Evolutionary conservation across 2,113 vertebrate genomes (phyloP), one percentile per base, ranked within the genome.

Genomic region (Pipa parva): DNA sequence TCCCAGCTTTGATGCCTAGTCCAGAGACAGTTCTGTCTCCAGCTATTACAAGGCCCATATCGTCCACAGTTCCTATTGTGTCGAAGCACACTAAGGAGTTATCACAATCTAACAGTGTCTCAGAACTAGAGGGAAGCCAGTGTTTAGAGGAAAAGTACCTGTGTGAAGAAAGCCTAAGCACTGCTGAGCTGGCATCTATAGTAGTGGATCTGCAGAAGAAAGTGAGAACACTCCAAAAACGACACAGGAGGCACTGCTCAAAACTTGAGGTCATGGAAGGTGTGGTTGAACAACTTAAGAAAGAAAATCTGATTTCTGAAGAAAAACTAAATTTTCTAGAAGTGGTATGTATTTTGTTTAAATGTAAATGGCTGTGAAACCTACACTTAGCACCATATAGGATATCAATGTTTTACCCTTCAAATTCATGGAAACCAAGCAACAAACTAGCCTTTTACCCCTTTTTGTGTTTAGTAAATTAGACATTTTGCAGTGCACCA

Each of bases 251-350:
- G 8, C 89, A 90, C 74, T 77, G 84, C 59, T 85, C 85, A 22
- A 89, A 88, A 31, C 73, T 92, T 2, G 72, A 77, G 26, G 83
- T 81, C 1, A 78, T 93, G 81, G 88, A 92, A 58, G 85, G 66
- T 50, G 77, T 87, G 0, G 84, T 86, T 4, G 73, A 72, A 71
- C 88, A 88, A 75, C 80, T 93, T 59, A 68, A 72, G 3, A 75
- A 78, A 1, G 81, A 75, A 60, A 88, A 88, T 76, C 57, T 87
- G 61, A 70, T 85, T 28, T 83, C 84, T 0, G 77, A 83, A 2
- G 86, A 83, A 71, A 72, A 79, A 1, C 67, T 84, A 3, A 80
- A 80, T 71, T 81, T 86, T 22, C 75, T 84, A 0, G 79, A 79
- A 74, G 73, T 75, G 80, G 88, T 91, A 71, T 63, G 71, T 67